Base-by-base conservation (phyloP, 2,797 vertebrate species). In the Tachyglossus aculeatus region DNA sequence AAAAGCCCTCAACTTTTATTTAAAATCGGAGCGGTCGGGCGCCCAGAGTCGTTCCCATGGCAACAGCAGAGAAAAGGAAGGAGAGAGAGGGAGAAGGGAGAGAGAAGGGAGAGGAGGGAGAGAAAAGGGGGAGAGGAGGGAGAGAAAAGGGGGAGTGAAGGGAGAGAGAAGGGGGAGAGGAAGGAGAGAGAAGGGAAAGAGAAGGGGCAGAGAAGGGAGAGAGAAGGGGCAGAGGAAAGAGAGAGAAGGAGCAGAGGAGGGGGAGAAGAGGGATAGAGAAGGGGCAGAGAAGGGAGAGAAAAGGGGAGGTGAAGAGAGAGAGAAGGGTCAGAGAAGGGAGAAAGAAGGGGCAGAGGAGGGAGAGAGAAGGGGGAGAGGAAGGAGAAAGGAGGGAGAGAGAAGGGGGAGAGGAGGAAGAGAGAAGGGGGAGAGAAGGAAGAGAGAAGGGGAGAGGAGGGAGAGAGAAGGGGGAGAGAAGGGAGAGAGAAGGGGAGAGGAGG, bases 1-100 rank as follows among this genome's bases (percentile, higher is more conserved):
- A 39, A 67, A 75, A 83, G 80, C 62, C 61, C 78, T 77, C 77
- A 91, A 90, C 85, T 89, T 92, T 91, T 90, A 86, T 90, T 90
- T 86, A 88, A 84, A 89, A 90, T 86, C 77, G 24, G 68, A 88
- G 83, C 87, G 62, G 77, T 86, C 86, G 84, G 80, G 74, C 1
- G 87, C 84, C 89, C 82, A 71, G 77, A 81, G 77, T 85, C 37
- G 89, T 91, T 91, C 83, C 84, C 83, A 91, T 90, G 74, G 88
- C 79, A 90, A 93, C 86, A 9, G 77, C 67, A 56, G 84, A 85
- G 88, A 84, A 87, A 86, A 70, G 80, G 69, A 86, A 72, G 75
- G 41, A 62, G 75, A 62, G 77, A 67, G 22, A 66, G 77, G 72
- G 80, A 60, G 77, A 78, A 78, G 45, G 57, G 61, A 70, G 47